Evolutionary conservation across 2,888 invertebrate genomes (phyloP), one percentile per base, ranked within the genome.

Genomic region (Diaprepes abbreviatus): DNA sequence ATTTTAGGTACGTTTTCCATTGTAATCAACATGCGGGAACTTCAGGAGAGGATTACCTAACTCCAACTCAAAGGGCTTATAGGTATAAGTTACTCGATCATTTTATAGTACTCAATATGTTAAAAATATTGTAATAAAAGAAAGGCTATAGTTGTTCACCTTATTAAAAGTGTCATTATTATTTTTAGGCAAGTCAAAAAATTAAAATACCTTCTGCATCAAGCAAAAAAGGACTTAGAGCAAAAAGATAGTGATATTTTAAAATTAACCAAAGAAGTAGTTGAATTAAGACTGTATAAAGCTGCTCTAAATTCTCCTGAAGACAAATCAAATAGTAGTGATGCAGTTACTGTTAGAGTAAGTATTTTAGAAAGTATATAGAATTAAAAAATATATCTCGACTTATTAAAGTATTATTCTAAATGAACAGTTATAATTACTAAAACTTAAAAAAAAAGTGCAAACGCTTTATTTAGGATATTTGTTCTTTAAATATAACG

Each of bases 1-100:
- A 48, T 75, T 74, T 28, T 86, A 91, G 93, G 76, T 95, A 93
- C 83, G 93, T 95, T 70, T 90, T 94, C 54, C 95, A 95, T 82
- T 95, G 95, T 82, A 93, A 93, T 60, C 91, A 92, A 74, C 91
- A 93, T 82, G 90, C 91, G 3, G 91, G 91, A 0, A 89, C 91
- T 54, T 90, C 92, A 54, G 92, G 91, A 45, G 92, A 93, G 70
- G 93, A 94, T 78, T 95, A 95, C 83, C 87, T 95, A 66, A 95
- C 95, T 58, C 95, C 95, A 10, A 95, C 95, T 0, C 95, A 95
- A 82, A 86, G 95, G 70, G 94, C 94, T 7, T 92, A 93, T 78
- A 68, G 71, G 73, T 70, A 72, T 63, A 10, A 31, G 88, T 16
- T n/a, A 6, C n/a, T n/a, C n/a, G n/a, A n/a, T n/a, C n/a, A n/a